phyloP scores from a whole-genome alignment of 2,113 vertebrate species.

The Scophthalmus maximus region DNA sequence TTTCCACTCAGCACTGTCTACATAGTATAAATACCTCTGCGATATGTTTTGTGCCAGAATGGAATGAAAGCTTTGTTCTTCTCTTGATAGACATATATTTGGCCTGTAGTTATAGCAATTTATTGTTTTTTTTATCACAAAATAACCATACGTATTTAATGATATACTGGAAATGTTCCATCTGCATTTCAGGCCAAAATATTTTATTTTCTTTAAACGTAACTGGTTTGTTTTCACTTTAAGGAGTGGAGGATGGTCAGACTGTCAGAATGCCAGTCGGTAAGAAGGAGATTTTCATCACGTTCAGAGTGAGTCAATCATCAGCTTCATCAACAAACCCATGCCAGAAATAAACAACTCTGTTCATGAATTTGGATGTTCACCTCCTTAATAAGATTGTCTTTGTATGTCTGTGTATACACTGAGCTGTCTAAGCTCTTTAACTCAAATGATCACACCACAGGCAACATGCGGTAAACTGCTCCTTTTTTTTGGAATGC shows the following conservation, averaged over 20 bases:
- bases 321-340: no score
- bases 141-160: no score
- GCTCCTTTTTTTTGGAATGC: neutral
- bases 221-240: constrained; percentile 14
- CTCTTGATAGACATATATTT: neutral
- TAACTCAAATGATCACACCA: no score
- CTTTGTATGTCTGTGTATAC: neutral
- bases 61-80: neutral
- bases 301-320: constrained; percentile 87
- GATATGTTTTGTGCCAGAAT: no score
- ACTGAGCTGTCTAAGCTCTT: constrained; percentile 20
- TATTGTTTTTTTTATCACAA: no score
- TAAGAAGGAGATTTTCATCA: constrained; percentile 96
- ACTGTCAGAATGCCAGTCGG: constrained; percentile 97
- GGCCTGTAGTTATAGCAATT: neutral
- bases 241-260: constrained; percentile 97
- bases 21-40: no score
- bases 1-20: neutral
- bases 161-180: no score
- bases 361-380: neutral
- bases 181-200: neutral
- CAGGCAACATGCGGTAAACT: neutral
- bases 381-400: constrained; percentile 18
- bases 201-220: constrained; percentile 63
- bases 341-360: neutral